Conservation (phyloP, 2,888 invertebrate genomes). For the Eristalinus aeneus region DNA sequence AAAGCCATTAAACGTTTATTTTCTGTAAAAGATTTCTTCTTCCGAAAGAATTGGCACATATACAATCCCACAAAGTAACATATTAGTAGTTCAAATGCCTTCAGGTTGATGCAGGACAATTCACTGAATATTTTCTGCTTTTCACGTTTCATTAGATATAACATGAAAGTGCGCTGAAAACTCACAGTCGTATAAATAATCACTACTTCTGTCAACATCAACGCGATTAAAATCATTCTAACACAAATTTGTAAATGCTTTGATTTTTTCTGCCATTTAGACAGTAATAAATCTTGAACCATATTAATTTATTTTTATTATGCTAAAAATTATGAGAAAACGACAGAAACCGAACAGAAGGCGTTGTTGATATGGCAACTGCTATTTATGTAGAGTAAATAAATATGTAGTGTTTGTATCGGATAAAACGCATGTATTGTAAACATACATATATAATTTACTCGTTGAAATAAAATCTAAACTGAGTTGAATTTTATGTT, state of each 20-base stretch:
- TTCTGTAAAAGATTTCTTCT: constrained; percentile 12
- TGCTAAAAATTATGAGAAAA: not conserved
- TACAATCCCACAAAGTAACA: constrained; percentile 74
- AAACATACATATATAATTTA: not conserved
- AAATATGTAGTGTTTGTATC: too few species aligned
- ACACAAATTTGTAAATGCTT: constrained; percentile 20
- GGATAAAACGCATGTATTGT: too few species aligned
- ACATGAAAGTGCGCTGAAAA: constrained; percentile 73
- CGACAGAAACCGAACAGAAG: not conserved
- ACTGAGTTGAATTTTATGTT: constrained; percentile 5
- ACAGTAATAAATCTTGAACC: not conserved
- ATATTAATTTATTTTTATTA: not conserved
- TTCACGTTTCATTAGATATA: constrained; percentile 74
- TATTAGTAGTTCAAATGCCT: constrained; percentile 74
- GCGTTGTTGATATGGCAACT: not conserved
- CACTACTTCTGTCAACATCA: constrained; percentile 74
- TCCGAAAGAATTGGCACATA: constrained; percentile 76
- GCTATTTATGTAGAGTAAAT: not conserved
- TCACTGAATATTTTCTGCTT: constrained; percentile 72
- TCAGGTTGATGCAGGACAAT: constrained; percentile 74
- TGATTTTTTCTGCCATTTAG: constrained; percentile 50
- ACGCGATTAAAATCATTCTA: constrained; percentile 45
- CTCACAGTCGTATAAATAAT: constrained; percentile 73
- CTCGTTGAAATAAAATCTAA: not conserved
- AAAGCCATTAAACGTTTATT: constrained; percentile 6